A percentile compares a stretch with the other conserved stretches of the same genome.
These are phyloP conservation scores for Aphrocallistes beatrix DNA, from an alignment of 37 sponge, comb jelly and placozoan species.

Conservation along the genomic window DNA sequence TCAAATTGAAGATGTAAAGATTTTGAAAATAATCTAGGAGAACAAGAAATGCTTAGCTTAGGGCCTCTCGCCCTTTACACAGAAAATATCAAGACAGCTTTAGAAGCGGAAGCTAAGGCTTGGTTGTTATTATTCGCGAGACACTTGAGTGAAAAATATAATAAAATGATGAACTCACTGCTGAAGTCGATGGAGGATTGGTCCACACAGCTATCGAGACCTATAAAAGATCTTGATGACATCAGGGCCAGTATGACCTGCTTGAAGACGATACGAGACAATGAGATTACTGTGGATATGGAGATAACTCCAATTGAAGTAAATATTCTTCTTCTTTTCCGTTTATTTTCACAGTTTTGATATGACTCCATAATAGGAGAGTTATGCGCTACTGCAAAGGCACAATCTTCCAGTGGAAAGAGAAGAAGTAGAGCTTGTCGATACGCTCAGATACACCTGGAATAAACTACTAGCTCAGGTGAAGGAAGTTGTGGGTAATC, in stretches of 20 bases:
- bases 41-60: not conserved
- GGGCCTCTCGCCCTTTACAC: not conserved
- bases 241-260: slow-evolving; percentile 69
- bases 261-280: slow-evolving; percentile 58
- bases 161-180: slow-evolving; percentile 58
- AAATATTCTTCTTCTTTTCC: not conserved
- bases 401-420: slow-evolving; percentile 56
- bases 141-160: slow-evolving; percentile 45
- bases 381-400: slow-evolving; percentile 68
- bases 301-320: slow-evolving; percentile 67
- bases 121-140: slow-evolving; percentile 81
- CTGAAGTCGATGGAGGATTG: slow-evolving; percentile 46
- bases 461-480: slow-evolving; percentile 58
- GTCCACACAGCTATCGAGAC: slow-evolving; percentile 46
- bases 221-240: slow-evolving; percentile 89
- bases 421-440: slow-evolving; percentile 85
- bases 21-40: not conserved
- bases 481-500: slow-evolving; percentile 26
- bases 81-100: slow-evolving; percentile 76
- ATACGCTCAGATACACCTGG: slow-evolving; percentile 81
- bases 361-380: too few species aligned
- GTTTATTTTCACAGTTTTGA: not conserved
- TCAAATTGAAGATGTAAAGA: too few species aligned
- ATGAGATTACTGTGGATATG: slow-evolving; percentile 80
- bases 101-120: slow-evolving; percentile 77